Conservation (phyloP, 1,140 invertebrate genomes). For the Hetaerina americana region DNA sequence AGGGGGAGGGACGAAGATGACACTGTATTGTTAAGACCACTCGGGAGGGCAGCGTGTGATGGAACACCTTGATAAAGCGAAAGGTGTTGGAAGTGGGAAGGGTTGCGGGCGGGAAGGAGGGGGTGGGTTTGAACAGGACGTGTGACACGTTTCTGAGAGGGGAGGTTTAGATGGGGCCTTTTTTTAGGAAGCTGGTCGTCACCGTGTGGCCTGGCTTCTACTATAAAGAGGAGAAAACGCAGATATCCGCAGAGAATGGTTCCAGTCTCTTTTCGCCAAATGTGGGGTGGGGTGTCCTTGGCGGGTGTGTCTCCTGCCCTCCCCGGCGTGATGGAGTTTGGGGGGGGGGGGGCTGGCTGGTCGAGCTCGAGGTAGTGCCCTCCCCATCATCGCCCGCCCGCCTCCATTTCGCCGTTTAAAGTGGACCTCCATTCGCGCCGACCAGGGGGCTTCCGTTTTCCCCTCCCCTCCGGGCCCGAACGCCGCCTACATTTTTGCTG, state of each 20-base stretch:
- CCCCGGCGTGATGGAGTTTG: no score
- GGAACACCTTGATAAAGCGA: not conserved
- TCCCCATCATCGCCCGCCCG: no score
- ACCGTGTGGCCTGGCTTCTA: not conserved
- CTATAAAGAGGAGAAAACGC: not conserved
- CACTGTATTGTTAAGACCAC: not conserved
- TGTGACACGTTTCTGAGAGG: no score
- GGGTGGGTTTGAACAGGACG: no score
- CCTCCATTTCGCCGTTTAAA: no score
- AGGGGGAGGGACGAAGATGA: not conserved
- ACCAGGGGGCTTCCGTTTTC: no score
- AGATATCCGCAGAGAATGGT: not conserved
- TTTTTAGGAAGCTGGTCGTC: not conserved
- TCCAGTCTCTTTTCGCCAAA: not conserved
- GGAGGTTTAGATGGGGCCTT: not conserved
- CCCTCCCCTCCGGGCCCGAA: no score
- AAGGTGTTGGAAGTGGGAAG: not conserved
- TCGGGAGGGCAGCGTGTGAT: not conserved
- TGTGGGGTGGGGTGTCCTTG: not conserved
- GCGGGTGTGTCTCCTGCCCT: no score
- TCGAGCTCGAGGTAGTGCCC: no score
- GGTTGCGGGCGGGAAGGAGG: not conserved
- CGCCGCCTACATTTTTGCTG: no score
- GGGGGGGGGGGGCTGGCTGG: no score
- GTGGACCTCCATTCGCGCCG: no score